These are phyloP conservation scores for Idaea biselata DNA, from an alignment of 2,888 invertebrate genomes.

Conservation along the genomic window DNA sequence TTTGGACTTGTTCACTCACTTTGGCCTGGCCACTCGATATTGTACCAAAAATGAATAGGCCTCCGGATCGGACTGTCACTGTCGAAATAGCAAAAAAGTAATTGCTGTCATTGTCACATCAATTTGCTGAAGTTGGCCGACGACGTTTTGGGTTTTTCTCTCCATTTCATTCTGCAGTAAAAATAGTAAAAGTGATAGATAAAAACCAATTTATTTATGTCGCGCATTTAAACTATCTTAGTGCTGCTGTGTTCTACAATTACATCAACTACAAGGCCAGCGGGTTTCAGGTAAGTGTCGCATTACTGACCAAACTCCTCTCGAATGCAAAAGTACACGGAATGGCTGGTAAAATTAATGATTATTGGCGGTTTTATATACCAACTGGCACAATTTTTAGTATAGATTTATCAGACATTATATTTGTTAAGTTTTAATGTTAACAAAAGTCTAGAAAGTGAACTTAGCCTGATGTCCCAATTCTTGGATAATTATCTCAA, in stretches of 20 bases:
- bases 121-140: neutral
- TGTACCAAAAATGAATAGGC: no score
- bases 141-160: neutral
- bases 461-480: neutral
- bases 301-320: neutral
- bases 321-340: neutral
- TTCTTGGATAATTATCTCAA: neutral
- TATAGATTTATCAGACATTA: neutral
- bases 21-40: neutral
- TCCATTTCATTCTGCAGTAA: neutral
- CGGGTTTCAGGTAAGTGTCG: constrained; percentile 1
- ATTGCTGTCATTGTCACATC: neutral
- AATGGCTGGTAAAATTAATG: neutral
- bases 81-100: neutral
- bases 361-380: neutral
- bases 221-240: neutral
- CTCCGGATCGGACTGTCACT: neutral
- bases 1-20: no score
- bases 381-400: neutral
- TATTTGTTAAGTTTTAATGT: neutral
- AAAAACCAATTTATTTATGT: neutral
- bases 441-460: neutral
- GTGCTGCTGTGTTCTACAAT: neutral
- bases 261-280: neutral
- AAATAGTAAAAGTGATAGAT: neutral